Evolutionary conservation across 2,888 invertebrate species (phyloP), one percentile per base, ranked within the genome.

Genomic region (Agrilus cyanescens): DNA sequence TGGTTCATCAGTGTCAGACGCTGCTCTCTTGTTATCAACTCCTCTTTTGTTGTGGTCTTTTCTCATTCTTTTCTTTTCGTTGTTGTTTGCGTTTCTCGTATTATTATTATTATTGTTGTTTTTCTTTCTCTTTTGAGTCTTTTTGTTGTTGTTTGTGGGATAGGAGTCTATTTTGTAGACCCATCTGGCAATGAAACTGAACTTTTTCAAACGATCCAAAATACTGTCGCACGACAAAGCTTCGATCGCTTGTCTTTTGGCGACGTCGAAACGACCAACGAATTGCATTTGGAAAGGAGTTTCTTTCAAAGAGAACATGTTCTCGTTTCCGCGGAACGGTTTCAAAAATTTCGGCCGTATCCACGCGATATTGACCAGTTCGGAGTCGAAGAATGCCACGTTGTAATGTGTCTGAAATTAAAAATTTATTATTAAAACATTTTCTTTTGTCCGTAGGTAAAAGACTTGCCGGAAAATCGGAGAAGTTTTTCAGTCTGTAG

Each of bases 401-500:
- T 74, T 68, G 53, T 76, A 76, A 47, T 67, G 64, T 0, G 67
- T 70, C 76, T 76, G 65, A 12, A 67, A 39, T 34, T 25, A 36
- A 4, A 30, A 35, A 38, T 13, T 33, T n/a, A n/a, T n/a, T n/a
- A n/a, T n/a, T n/a, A n/a, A n/a, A n/a, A n/a, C n/a, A n/a, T n/a
- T n/a, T n/a, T 32, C 13, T 32, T 32, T 4, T 32, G n/a, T 32
- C n/a, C n/a, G n/a, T n/a, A n/a, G n/a, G n/a, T n/a, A n/a, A n/a
- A n/a, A n/a, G n/a, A 32, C 57, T 58, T 59, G 74, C 75, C 7
- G 75, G 74, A 50, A 70, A 70, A 55, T 71, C 71, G 16, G 71
- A 70, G 50, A 68, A 70, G 2, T 70, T 50, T 47, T 74, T 70
- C 1, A 75, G 61, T 75, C 75, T 76, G 55, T 73, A 77, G 57